Evolutionary conservation across 1,140 invertebrate species (phyloP).

Genomic region (Drosophila pandora): DNA sequence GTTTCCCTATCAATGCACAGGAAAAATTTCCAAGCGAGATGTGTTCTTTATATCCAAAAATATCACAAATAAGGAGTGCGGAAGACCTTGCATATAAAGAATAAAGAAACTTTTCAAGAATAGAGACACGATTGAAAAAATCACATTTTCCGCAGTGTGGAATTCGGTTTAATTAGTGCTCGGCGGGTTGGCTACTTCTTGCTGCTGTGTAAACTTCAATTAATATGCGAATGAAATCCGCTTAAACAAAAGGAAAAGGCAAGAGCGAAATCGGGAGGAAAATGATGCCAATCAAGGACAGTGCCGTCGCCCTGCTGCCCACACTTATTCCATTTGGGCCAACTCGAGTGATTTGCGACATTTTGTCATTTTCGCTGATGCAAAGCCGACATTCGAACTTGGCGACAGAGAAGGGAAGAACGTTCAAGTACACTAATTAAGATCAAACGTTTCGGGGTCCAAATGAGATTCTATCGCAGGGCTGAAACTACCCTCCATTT

Average conservation of each 20-base stretch:
- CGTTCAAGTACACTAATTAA: conserved; percentile 81
- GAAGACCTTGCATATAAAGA: no score
- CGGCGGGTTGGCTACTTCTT: conserved; percentile 38
- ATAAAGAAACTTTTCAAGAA: no score
- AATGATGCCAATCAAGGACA: conserved; percentile 70
- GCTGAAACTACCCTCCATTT: conserved; percentile 26
- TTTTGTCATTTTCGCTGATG: conserved; percentile 79
- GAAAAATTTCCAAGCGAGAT: neutral
- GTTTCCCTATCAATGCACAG: conserved; percentile 13
- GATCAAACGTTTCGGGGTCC: conserved; percentile 68
- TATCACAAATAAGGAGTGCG: no score
- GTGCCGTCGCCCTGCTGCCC: neutral
- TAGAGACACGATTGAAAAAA: no score
- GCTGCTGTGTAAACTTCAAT: conserved; percentile 75
- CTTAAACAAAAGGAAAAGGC: conserved; percentile 68
- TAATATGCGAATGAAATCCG: conserved; percentile 80
- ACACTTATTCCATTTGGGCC: conserved; percentile 2
- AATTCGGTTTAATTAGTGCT: conserved; percentile 55
- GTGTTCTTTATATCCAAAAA: no score
- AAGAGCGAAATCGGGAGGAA: conserved; percentile 24
- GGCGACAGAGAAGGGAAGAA: conserved; percentile 26
- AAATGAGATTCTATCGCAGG: conserved; percentile 69
- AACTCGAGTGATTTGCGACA: conserved; percentile 71
- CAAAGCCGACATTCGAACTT: conserved; percentile 71
- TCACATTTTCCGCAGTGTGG: neutral